Evolutionary conservation across 64 coral and sea anemone genomes (phyloP), one percentile per base, ranked within the genome.

Genomic region (Pocillopora verrucosa): DNA sequence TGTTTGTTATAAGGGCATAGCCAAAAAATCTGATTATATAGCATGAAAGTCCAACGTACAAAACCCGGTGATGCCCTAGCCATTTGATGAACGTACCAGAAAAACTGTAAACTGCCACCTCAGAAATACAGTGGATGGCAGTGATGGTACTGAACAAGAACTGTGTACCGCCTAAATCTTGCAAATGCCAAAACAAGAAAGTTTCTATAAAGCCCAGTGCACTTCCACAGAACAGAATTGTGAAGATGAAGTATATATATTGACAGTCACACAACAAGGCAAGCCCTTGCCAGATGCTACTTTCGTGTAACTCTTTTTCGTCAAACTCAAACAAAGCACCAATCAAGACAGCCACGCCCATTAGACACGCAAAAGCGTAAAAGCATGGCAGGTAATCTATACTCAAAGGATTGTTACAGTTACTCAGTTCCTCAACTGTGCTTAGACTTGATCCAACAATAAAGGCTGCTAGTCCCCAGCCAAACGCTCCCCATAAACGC

Each of bases 371-470:
- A 57, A 92, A 98, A 7, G 90, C 90, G 60, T 98, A 98, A 77
- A 98, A 98, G 92, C 96, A 98, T 16, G 93, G 93, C 83, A 87
- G 77, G 61, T 98, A 98, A 59, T 98, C 87, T 15, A 98, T 87
- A 77, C 83, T 88, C 12, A 87, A 51, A 34, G 96, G 93, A 73
- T 87, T 87, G 72, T 95, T 95, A 51, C 96, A 98, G n/a, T 80
- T 68, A 16, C 89, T 87, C 19, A 76, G 22, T 77, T 92, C 90
- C 84, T 98, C 88, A 6, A 89, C 70, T 75, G 87, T 90, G 36
- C 89, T 90, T 2, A 98, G 38, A 22, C 73, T 64, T 82, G 96
- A 88, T 38, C 96, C 96, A 1, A 98, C 82, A 16, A 95, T 30
- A 77, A 98, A 98, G 38, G 96, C 90, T 3, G 89, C 87, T 2